These are phyloP conservation scores for Actinernus sp. DNA, from an alignment of 92 coral and sea anemone genomes.

Conservation along the genomic window DNA sequence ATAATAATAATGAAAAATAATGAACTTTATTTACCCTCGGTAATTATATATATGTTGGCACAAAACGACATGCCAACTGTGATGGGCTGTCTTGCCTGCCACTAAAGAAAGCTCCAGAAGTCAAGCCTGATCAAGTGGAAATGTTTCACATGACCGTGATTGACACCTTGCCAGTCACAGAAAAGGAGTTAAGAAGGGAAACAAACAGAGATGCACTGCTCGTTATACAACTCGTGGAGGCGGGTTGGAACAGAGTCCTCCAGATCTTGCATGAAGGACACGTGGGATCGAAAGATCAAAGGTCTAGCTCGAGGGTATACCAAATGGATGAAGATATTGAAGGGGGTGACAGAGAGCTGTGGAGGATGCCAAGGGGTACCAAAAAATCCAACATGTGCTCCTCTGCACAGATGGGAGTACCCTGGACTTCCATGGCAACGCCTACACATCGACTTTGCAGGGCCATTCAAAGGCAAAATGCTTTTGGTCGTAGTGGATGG, in stretches of 20 bases:
- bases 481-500: slow-evolving; percentile 36
- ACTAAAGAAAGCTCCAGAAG: background rate
- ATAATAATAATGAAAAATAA: too few species aligned
- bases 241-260: slow-evolving; percentile 36
- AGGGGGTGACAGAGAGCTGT: slow-evolving; percentile 40
- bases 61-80: slow-evolving; percentile 53
- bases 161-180: slow-evolving; percentile 42
- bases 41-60: slow-evolving; percentile 13
- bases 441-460: slow-evolving; percentile 58
- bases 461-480: slow-evolving; percentile 45
- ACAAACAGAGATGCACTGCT: slow-evolving; percentile 55
- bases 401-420: slow-evolving; percentile 45
- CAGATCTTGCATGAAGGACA: slow-evolving; percentile 56
- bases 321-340: slow-evolving; percentile 60
- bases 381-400: slow-evolving; percentile 27
- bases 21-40: too few species aligned
- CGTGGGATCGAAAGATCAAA: slow-evolving; percentile 53
- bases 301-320: slow-evolving; percentile 54
- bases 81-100: slow-evolving; percentile 45
- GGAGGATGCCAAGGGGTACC: slow-evolving; percentile 39
- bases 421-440: slow-evolving; percentile 56
- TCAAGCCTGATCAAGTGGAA: slow-evolving; percentile 7
- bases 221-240: slow-evolving; percentile 22
- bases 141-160: slow-evolving; percentile 18
- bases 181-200: slow-evolving; percentile 36